A percentile compares a stretch with the other conserved stretches of the same genome.
Conservation (phyloP, 2,113 vertebrate genomes). For the rat (Rattus norvegicus) region GRCr8 NC_086019.1:135340001-135340500, state of each 20-base stretch:
- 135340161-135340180: neutral
- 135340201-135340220: neutral
- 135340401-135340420: neutral
- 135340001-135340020: too few species aligned
- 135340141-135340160: neutral
- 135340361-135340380: neutral
- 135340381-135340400: fast-evolving
- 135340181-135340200: neutral
- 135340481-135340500: neutral
- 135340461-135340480: too few species aligned
- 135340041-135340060: neutral
- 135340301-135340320: neutral
- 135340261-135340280: neutral
- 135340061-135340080: neutral
- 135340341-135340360: too few species aligned
- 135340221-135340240: neutral
- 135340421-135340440: neutral
- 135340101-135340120: neutral
- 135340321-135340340: fast-evolving
- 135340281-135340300: neutral
- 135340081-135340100: neutral
- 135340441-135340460: neutral
- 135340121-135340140: neutral
- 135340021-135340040: neutral
- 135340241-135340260: neutral